These are phyloP conservation scores for Tachysurus fulvidraco DNA, from an alignment of 2,113 vertebrate species.

Conservation along the genomic window DNA sequence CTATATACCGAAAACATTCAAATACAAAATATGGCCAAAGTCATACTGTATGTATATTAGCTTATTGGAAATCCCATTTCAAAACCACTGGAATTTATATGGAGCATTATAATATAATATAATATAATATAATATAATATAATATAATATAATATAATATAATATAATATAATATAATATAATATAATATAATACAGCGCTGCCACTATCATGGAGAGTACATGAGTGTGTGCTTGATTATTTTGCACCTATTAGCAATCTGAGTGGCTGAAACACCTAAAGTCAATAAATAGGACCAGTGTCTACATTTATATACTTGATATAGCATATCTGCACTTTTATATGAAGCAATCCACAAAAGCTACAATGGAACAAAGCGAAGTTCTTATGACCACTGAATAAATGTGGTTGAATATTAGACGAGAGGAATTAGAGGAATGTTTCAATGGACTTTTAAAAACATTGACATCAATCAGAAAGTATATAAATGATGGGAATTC, in stretches of 20 bases:
- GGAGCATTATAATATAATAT: neutral
- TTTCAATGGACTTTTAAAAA: neutral
- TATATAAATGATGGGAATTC: neutral
- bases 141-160: no score
- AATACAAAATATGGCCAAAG: neutral
- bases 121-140: no score
- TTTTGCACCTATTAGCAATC: neutral
- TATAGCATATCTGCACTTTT: neutral
- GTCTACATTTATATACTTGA: neutral
- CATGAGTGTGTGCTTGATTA: neutral
- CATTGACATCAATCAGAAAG: neutral
- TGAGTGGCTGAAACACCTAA: neutral
- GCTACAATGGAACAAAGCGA: neutral
- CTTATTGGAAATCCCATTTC: neutral
- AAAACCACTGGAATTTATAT: neutral
- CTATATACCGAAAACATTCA: neutral
- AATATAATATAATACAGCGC: neutral
- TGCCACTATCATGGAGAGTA: neutral
- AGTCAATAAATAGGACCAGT: neutral
- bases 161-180: no score
- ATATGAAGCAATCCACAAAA: neutral
- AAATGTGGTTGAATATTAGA: neutral
- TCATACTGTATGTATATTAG: neutral
- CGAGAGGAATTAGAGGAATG: neutral
- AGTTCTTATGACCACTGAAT: neutral